Conservation (phyloP, 2,888 invertebrate genomes). For the Hedya salicella region DNA sequence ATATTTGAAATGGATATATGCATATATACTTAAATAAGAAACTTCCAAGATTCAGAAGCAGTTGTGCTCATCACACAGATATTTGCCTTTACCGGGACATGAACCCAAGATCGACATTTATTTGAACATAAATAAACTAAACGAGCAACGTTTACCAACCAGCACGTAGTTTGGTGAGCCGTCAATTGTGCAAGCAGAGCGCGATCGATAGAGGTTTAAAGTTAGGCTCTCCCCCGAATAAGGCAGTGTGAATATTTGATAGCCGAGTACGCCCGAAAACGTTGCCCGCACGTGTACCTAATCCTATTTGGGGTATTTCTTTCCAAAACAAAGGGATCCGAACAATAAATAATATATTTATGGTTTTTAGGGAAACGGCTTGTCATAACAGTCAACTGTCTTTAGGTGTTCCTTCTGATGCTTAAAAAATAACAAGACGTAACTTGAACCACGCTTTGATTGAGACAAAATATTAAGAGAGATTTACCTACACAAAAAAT, state of each 20-base stretch:
- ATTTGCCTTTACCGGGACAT: too few species aligned
- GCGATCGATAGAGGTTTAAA: slow-evolving; percentile 73
- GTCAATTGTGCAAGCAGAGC: slow-evolving; percentile 39
- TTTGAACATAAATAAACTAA: background rate
- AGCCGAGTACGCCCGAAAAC: slow-evolving; percentile 64
- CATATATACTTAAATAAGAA: too few species aligned
- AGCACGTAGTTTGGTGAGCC: slow-evolving; percentile 28
- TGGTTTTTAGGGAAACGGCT: slow-evolving; percentile 13
- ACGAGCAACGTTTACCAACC: slow-evolving; percentile 1
- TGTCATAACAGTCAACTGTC: slow-evolving; percentile 10
- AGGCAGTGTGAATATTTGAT: slow-evolving; percentile 76
- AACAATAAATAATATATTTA: slow-evolving; percentile 57
- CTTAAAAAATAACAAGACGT: background rate
- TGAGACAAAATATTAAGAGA: too few species aligned
- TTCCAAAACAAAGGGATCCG: slow-evolving; percentile 52
- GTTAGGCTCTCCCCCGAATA: slow-evolving; percentile 65
- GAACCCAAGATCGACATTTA: too few species aligned
- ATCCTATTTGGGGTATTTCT: slow-evolving; percentile 69
- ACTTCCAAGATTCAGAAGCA: too few species aligned
- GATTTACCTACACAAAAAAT: too few species aligned
- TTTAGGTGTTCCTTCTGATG: background rate
- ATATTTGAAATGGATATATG: too few species aligned
- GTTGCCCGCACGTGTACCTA: slow-evolving; percentile 54
- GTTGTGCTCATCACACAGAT: too few species aligned
- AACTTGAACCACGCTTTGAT: too few species aligned